These are phyloP conservation scores for Bombycilla garrulus DNA, from an alignment of 2,113 vertebrate genomes.

Conservation along the genomic window DNA sequence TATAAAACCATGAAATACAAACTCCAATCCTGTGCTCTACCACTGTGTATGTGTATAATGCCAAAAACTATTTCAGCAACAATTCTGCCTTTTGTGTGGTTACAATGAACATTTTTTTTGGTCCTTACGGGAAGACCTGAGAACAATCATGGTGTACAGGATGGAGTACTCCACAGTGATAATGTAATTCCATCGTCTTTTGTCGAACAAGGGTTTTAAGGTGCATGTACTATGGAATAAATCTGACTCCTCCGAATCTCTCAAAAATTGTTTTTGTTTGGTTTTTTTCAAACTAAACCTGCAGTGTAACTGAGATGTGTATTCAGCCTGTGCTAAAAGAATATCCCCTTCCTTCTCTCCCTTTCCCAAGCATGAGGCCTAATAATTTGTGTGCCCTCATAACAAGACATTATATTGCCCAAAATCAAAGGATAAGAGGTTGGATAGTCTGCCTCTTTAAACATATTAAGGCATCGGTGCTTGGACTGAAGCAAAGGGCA, in stretches of 20 bases:
- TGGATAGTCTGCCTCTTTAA: not conserved
- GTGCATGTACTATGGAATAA: not conserved
- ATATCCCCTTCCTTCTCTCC: not conserved
- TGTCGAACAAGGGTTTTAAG: not conserved
- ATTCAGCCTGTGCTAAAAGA: not conserved
- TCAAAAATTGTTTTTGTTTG: not conserved
- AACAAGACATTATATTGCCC: not conserved
- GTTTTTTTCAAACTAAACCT: not conserved
- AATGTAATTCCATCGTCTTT: fast-evolving
- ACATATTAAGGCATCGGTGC: not conserved
- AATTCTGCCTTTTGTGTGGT: not conserved
- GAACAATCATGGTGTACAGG: not conserved
- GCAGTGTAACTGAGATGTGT: not conserved
- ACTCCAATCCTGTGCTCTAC: not conserved
- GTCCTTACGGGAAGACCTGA: not conserved
- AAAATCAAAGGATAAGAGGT: not conserved
- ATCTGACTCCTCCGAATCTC: not conserved
- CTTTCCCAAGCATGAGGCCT: not conserved
- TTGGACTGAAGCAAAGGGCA: not conserved
- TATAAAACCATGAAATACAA: not conserved
- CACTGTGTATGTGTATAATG: fast-evolving
- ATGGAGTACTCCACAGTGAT: not conserved
- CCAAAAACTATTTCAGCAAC: not conserved
- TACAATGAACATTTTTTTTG: not conserved
- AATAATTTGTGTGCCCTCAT: not conserved